These are phyloP conservation scores for Subacronicta megacephala DNA, from an alignment of 2,888 invertebrate genomes.

Conservation along the genomic window DNA sequence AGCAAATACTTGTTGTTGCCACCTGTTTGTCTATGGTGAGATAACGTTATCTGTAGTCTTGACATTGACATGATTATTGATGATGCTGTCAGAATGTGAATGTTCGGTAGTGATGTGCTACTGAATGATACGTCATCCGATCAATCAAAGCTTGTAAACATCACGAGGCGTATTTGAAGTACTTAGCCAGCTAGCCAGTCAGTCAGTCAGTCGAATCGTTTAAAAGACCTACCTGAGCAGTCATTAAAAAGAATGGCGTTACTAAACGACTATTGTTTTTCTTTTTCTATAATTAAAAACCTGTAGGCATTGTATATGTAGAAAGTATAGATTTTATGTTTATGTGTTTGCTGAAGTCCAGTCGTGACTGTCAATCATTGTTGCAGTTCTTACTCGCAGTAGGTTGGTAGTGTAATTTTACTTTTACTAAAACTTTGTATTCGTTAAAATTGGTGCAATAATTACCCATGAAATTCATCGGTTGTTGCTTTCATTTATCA, in stretches of 20 bases:
- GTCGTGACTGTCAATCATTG: slow-evolving; percentile 18
- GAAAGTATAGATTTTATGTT: slow-evolving; percentile 12
- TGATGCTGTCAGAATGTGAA: slow-evolving; percentile 27
- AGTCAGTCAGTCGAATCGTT: not conserved
- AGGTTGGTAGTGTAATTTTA: slow-evolving; percentile 8
- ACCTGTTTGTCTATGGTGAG: slow-evolving; percentile 7
- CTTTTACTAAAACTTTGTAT: not conserved
- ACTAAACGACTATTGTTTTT: slow-evolving; percentile 13
- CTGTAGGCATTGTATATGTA: not conserved
- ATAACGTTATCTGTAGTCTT: slow-evolving; percentile 30
- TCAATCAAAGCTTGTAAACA: slow-evolving; percentile 41
- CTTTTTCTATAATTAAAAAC: not conserved
- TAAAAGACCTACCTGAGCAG: no score
- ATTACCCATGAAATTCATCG: not conserved
- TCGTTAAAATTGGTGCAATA: not conserved
- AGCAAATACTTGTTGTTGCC: slow-evolving; percentile 12
- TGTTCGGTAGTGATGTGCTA: not conserved
- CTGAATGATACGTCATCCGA: slow-evolving; percentile 29
- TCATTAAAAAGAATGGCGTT: slow-evolving; percentile 12
- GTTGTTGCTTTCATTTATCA: not conserved
- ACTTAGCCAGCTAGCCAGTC: not conserved
- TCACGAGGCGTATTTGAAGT: slow-evolving; percentile 32
- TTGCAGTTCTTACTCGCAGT: not conserved
- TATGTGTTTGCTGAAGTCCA: no score
- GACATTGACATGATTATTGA: slow-evolving; percentile 45